Base-by-base conservation (phyloP, 2,888 invertebrate genomes). In the Oegoconia quadripuncta region DNA sequence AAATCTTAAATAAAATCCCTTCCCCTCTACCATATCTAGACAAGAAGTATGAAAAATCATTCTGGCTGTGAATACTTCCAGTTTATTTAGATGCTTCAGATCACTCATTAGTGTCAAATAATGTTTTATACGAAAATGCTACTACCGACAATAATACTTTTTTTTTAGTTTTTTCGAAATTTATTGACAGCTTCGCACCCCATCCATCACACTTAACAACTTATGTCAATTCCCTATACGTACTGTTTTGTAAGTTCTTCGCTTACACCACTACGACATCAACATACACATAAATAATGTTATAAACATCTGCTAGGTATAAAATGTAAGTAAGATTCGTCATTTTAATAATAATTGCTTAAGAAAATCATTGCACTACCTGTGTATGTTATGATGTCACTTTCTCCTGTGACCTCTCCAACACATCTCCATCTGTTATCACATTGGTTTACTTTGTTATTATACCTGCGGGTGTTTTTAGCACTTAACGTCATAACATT, bases 21-120 rank as follows among this genome's bases (percentile, higher is more conserved):
- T 80, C 67, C 73, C 76, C 71, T 71, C 56, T 77, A 78, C 72
- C 82, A 83, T 84, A 82, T 82, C 79, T 84, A 78, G 74, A 75
- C 76, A 72, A 67, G 76, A 75, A 75, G 65, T 76, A 77, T 71
- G 71, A 65, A 74, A 73, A 83, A 86, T 87, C 86, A 87, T 87
- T 80, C 86, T 79, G 87, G 87, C 87, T 87, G 87, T 87, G 87
- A 86, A 69, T 66, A 71, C 64, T 75, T 80, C 69, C 70, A 67
- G 58, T 74, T 81, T 64, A 45, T 76, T 81, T 81, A 78, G 79
- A 74, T 55, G 72, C 70, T 67, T 71, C 61, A 61, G 53, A 50
- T 59, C 59, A 50, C 47, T 54, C 42, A 57, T 61, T 61, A 60
- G 59, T 33, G 52, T 44, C 39, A 44, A 41, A n/a, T n/a, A n/a